Percentiles rank a stretch among this genome's conserved stretches.
phyloP scores from a whole-genome alignment of 2,113 vertebrate genomes.

The Rhinolophus sinicus region DNA sequence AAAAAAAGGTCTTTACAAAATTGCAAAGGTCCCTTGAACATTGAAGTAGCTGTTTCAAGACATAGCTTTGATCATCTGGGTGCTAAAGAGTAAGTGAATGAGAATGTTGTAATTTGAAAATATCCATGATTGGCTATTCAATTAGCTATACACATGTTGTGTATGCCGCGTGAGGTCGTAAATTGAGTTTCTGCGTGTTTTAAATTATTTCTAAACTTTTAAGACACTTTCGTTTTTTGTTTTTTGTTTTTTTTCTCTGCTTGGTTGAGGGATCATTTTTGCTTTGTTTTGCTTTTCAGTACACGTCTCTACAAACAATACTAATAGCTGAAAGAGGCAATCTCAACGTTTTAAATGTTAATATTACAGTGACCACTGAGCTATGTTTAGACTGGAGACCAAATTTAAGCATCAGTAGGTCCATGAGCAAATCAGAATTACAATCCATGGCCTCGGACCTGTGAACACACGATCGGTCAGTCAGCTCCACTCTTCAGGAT shows the following conservation, averaged over 20 bases:
- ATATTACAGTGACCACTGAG: fast-evolving
- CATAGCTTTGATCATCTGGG: background rate
- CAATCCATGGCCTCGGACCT: too few species aligned
- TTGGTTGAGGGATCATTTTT: background rate
- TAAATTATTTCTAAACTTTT: background rate
- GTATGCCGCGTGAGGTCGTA: background rate
- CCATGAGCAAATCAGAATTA: background rate
- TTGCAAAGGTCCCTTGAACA: background rate
- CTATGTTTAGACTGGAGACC: background rate
- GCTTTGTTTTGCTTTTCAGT: background rate
- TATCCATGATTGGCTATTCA: fast-evolving
- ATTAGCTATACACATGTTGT: fast-evolving
- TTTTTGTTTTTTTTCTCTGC: background rate
- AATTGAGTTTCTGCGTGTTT: background rate
- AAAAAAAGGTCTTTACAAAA: background rate
- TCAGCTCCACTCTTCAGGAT: fast-evolving
- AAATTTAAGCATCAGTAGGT: fast-evolving
- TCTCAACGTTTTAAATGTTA: background rate
- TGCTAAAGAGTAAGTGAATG: fast-evolving
- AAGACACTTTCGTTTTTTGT: background rate
- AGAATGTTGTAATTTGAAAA: background rate
- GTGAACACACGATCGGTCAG: fast-evolving
- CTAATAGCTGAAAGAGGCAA: too few species aligned
- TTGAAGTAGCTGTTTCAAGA: fast-evolving
- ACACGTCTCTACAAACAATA: background rate